Conservation (phyloP, 1,140 invertebrate species). For the Lutraria rhynchaena region DNA sequence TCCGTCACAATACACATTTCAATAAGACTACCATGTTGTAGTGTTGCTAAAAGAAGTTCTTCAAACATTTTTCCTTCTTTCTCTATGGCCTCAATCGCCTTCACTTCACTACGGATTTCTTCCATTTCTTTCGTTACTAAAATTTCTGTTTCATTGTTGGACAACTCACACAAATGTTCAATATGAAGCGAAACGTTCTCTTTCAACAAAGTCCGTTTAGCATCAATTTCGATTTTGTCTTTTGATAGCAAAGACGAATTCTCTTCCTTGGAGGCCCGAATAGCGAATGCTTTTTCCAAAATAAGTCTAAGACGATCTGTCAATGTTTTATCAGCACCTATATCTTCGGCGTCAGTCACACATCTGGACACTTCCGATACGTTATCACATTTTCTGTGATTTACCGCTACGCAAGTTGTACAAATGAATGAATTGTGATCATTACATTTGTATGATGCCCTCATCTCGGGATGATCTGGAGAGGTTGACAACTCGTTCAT, state of each 20-base stretch:
- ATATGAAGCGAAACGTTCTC: neutral
- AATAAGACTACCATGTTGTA: slow-evolving; percentile 1
- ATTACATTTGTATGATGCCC: slow-evolving; percentile 14
- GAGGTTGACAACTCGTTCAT: slow-evolving; percentile 5
- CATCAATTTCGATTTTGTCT: neutral
- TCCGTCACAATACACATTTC: neutral
- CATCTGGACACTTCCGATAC: neutral
- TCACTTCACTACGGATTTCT: neutral
- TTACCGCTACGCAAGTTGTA: slow-evolving; percentile 15
- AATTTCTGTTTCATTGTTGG: neutral
- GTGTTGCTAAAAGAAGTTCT: neutral
- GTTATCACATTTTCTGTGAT: slow-evolving; percentile 29
- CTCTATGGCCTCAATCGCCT: slow-evolving; percentile 1
- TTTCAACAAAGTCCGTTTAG: neutral
- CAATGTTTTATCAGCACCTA: neutral
- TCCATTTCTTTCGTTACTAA: neutral
- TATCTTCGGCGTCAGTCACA: too few relatives aligned
- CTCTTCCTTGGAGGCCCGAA: slow-evolving; percentile 18
- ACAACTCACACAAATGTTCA: neutral
- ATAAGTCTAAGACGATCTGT: neutral
- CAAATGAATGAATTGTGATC: slow-evolving; percentile 19
- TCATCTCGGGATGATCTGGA: slow-evolving; percentile 19
- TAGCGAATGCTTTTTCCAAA: neutral
- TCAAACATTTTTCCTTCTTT: neutral
- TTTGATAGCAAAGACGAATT: neutral